Evolutionary conservation across 1,140 invertebrate species (phyloP).

Genomic region (Chymomyza costata): DNA sequence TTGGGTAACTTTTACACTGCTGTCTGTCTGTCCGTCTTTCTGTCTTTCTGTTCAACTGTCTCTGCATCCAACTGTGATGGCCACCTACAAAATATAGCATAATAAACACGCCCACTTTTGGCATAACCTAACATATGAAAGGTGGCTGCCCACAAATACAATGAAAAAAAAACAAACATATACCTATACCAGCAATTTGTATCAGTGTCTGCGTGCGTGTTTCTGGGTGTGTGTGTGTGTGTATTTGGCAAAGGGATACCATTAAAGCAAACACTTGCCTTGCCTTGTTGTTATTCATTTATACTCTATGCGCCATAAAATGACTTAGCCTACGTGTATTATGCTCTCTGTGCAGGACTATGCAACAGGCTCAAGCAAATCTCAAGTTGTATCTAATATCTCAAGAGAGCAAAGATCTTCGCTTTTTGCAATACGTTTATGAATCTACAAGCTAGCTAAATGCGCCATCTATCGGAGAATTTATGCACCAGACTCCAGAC

Average conservation of each 20-base stretch:
- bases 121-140: constrained; percentile 36
- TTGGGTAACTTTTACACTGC: background rate
- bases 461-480: too few species aligned
- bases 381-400: too few species aligned
- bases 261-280: constrained; percentile 26
- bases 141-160: constrained; percentile 28
- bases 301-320: too few species aligned
- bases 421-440: too few species aligned
- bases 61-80: background rate
- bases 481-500: too few species aligned
- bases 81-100: background rate
- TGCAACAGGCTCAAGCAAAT: too few species aligned
- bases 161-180: constrained; percentile 4
- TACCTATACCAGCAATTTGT: constrained; percentile 18
- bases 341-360: too few species aligned
- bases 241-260: constrained; percentile 13
- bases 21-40: background rate
- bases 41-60: background rate
- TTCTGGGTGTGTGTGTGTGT: constrained; percentile 5
- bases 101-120: constrained; percentile 19
- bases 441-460: too few species aligned
- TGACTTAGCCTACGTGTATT: too few species aligned
- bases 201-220: constrained; percentile 1
- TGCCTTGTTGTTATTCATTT: too few species aligned
- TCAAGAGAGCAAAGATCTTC: too few species aligned